These are phyloP conservation scores for Tychaedon coryphoeus DNA, from an alignment of 2,113 vertebrate species.

Conservation along the genomic window DNA sequence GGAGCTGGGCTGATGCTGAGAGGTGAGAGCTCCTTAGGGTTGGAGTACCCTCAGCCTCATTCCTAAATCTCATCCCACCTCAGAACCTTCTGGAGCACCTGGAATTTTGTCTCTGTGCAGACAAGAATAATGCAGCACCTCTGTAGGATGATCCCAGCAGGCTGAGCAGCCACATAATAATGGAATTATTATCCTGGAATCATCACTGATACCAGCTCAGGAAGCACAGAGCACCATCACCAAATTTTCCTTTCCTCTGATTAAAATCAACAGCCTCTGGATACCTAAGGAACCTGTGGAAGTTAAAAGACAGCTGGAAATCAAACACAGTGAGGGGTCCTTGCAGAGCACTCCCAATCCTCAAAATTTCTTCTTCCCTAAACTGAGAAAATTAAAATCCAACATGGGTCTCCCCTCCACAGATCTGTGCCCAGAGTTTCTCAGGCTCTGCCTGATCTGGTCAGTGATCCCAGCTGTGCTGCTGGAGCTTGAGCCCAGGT, in stretches of 20 bases:
- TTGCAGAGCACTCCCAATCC: neutral
- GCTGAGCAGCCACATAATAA: neutral
- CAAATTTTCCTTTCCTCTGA: neutral
- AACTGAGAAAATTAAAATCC: neutral
- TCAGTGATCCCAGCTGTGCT: neutral
- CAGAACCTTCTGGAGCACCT: neutral
- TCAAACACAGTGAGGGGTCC: neutral
- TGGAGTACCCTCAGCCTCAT: neutral
- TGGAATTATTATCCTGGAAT: neutral
- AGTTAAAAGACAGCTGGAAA: neutral
- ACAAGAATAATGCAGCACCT: neutral
- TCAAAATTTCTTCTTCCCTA: neutral
- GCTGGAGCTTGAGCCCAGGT: neutral
- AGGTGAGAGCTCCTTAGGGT: neutral
- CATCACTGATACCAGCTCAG: neutral
- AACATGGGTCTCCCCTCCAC: neutral
- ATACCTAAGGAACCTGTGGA: neutral
- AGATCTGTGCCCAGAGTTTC: neutral
- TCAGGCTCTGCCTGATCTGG: neutral
- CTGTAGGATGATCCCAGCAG: neutral
- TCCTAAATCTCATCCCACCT: accelerated
- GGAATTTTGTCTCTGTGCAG: neutral
- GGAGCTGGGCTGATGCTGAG: neutral
- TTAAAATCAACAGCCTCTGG: neutral
- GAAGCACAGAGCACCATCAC: neutral